Evolutionary conservation across 1,140 invertebrate genomes (phyloP), one percentile per base, ranked within the genome.

Genomic region (Papilio polyxenes): DNA sequence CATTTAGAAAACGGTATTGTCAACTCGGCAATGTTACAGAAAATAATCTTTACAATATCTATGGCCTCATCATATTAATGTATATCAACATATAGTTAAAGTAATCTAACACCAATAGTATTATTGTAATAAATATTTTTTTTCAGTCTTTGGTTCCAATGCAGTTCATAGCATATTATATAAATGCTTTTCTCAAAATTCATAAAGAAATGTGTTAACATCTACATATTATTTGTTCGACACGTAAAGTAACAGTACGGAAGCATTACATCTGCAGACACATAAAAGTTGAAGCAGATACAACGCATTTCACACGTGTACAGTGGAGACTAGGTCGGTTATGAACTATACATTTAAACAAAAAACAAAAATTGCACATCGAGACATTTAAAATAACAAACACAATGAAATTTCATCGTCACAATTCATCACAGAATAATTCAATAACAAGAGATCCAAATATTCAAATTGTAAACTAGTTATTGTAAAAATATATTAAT

Each of bases 101-200:
- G 90, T 92, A 91, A 90, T 90, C 88, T 91, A 92, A 91, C 88
- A 90, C 88, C 90, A 91, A 90, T 92, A 90, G 87, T 86, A 88
- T 91, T 89, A 91, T 89, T 88, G 91, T 88, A 92, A 92, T 91
- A 92, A 93, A 91, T 93, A 93, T 90, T 31, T 90, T 84, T 88
- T 87, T 88, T 92, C 91, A 92, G 91, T 92, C 91, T 92, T 93
- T 93, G 91, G 92, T 92, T 92, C 86, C 88, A 89, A 91, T 89
- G 89, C 87, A 92, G 89, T 92, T 89, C 89, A 86, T 90, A 89
- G 88, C 87, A 89, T 89, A 84, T 75, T 87, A 65, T 86, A 88
- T 87, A 87, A 89, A 90, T 88, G 90, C 87, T 86, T 89, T 83
- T 6, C 80, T 85, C 87, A 85, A 85, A 85, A 85, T 80, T 82